Conservation (phyloP, 2,888 invertebrate species). For the Autographa gamma region DNA sequence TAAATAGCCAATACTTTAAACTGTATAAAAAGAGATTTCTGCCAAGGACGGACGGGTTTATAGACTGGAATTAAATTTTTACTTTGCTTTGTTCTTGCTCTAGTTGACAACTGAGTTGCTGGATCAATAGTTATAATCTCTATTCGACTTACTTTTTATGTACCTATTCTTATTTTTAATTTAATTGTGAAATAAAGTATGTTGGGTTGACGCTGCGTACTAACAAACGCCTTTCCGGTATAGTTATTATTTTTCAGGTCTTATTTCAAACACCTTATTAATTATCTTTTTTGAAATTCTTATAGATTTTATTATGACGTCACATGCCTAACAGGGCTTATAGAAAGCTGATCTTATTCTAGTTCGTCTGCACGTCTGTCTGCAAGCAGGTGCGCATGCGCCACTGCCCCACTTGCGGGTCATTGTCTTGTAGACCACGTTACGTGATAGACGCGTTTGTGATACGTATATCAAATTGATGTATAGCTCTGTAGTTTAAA, state of each 20-base stretch:
- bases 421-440: constrained; percentile 67
- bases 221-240: no score
- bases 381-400: constrained; percentile 72
- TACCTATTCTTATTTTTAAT: no score
- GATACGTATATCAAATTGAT: constrained; percentile 1
- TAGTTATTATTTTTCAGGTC: no score
- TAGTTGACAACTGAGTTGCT: no score
- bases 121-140: no score
- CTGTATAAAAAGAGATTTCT: neutral
- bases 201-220: no score
- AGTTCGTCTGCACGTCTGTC: constrained; percentile 56
- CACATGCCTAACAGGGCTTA: constrained; percentile 17
- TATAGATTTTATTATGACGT: neutral
- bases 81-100: neutral
- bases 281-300: neutral
- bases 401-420: constrained; percentile 78
- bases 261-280: no score
- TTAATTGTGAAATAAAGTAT: no score
- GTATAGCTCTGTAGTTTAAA: neutral
- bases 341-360: constrained; percentile 62
- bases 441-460: constrained; percentile 42
- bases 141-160: no score
- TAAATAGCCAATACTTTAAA: no score
- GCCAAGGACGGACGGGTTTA: neutral
- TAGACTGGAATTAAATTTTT: neutral